phyloP scores from a whole-genome alignment of 2,888 invertebrate genomes.

The Hofmannophila pseudospretella region DNA sequence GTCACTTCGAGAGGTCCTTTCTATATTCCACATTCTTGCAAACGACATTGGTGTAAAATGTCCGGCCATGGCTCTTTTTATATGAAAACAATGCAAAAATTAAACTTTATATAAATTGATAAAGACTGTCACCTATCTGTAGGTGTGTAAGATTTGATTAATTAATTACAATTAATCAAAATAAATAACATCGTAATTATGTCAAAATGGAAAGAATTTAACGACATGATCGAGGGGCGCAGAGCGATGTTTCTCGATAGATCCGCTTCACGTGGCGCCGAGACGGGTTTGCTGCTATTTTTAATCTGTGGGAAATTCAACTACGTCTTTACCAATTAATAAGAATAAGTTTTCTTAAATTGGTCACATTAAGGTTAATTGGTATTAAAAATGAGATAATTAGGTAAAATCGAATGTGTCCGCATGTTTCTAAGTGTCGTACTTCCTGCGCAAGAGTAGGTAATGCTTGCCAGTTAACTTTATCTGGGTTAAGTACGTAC shows the following conservation, averaged over 20 bases:
- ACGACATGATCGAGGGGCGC: background rate
- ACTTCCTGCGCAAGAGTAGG: background rate
- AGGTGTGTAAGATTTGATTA: too few species aligned
- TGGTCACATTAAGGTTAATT: background rate
- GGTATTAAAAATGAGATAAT: background rate
- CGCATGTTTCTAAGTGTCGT: background rate
- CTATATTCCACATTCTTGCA: too few species aligned
- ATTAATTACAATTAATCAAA: too few species aligned
- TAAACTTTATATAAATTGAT: too few species aligned
- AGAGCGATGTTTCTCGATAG: background rate
- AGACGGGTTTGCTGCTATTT: background rate
- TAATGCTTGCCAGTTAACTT: background rate
- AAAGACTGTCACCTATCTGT: too few species aligned
- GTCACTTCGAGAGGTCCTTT: too few species aligned
- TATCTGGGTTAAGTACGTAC: background rate
- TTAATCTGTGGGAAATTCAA: background rate
- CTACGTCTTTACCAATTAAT: background rate
- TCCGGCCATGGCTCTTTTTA: too few species aligned
- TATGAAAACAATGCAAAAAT: too few species aligned
- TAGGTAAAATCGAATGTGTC: background rate
- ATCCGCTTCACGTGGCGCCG: conserved; percentile 1
- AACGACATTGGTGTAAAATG: too few species aligned
- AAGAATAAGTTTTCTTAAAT: background rate
- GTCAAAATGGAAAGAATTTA: background rate
- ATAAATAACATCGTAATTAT: too few species aligned